These are phyloP conservation scores for Scaptomyza montana DNA, from an alignment of 1,140 invertebrate species.

Conservation along the genomic window DNA sequence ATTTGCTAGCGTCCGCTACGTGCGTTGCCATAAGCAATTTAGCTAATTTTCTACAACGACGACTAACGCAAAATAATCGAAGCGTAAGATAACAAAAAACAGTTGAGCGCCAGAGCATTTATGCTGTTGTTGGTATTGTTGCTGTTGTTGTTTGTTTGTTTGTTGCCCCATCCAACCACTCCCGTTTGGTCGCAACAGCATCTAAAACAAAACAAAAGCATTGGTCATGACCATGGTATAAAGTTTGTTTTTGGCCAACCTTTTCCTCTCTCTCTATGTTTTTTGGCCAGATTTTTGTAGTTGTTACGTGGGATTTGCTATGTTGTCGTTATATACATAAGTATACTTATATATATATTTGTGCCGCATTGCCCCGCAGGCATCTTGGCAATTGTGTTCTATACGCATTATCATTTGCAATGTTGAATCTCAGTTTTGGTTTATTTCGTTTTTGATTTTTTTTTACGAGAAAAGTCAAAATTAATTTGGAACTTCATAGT, in stretches of 20 bases:
- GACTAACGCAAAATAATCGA: slow-evolving; percentile 69
- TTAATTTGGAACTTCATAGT: no score
- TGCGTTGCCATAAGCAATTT: slow-evolving; percentile 81
- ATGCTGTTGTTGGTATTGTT: neutral
- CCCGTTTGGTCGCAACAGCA: neutral
- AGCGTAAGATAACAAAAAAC: slow-evolving; percentile 63
- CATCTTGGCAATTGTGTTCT: slow-evolving; percentile 1
- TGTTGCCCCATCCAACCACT: neutral
- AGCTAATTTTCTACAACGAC: slow-evolving; percentile 74
- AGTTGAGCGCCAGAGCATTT: slow-evolving; percentile 12
- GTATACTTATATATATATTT: neutral
- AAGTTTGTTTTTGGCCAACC: slow-evolving; percentile 10
- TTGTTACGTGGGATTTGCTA: slow-evolving; percentile 25
- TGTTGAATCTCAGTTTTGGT: slow-evolving; percentile 2
- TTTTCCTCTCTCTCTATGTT: neutral
- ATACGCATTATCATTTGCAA: slow-evolving; percentile 7
- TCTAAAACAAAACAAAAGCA: slow-evolving; percentile 19
- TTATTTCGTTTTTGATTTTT: neutral
- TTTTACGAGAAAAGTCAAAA: no score
- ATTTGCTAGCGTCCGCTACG: slow-evolving; percentile 52
- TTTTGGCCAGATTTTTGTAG: slow-evolving; percentile 15
- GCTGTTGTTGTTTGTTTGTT: neutral
- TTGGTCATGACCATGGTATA: slow-evolving; percentile 5
- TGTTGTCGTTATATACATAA: slow-evolving; percentile 7
- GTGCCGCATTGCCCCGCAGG: neutral